Percentiles rank a stretch among this genome's conserved stretches.
phyloP scores from a whole-genome alignment of 2,113 vertebrate species.

The Cinclus mexicanus region DNA sequence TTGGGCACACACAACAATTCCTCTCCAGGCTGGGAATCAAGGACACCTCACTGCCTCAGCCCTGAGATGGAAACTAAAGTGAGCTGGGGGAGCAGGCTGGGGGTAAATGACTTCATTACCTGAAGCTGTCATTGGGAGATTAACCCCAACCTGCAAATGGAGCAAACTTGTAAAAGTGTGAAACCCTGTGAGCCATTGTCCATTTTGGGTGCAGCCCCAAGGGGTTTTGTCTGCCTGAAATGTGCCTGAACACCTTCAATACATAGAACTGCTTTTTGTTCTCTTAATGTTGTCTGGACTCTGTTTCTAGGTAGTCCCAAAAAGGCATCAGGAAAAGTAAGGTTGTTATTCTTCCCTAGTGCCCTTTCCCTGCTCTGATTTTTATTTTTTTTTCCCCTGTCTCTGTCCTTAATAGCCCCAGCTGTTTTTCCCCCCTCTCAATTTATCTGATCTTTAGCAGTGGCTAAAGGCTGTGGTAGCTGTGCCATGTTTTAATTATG shows the following conservation, averaged over 20 bases:
- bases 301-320: neutral
- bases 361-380: neutral
- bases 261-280: neutral
- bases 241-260: neutral
- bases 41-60: neutral
- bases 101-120: neutral
- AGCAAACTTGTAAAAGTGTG: too few relatives aligned
- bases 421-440: neutral
- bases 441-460: neutral
- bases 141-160: too few relatives aligned
- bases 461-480: neutral
- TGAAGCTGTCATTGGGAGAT: neutral
- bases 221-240: rapidly evolving
- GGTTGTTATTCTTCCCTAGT: neutral
- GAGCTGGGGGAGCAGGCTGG: rapidly evolving
- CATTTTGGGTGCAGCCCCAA: neutral
- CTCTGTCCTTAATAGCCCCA: neutral
- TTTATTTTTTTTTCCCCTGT: neutral
- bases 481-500: neutral
- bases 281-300: too few relatives aligned
- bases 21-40: neutral
- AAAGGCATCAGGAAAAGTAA: neutral
- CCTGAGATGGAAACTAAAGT: neutral
- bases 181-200: rapidly evolving
- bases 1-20: neutral